These are phyloP conservation scores for Vesta saturnalis DNA, from an alignment of 2,888 invertebrate species.

Conservation along the genomic window DNA sequence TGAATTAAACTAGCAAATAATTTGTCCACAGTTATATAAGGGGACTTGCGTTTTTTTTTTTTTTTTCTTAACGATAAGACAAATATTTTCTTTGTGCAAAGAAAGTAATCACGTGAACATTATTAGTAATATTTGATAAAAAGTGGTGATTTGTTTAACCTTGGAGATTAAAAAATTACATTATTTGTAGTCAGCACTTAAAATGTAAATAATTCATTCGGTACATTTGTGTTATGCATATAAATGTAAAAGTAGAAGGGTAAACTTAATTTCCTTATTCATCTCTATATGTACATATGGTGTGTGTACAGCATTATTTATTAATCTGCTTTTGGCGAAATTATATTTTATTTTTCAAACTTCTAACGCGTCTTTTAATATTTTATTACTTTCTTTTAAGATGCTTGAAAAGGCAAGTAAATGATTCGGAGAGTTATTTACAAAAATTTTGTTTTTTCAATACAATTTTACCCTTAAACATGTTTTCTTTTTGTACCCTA, in stretches of 20 bases:
- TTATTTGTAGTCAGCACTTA: constrained; percentile 10
- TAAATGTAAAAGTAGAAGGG: constrained; percentile 13
- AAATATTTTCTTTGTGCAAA: not conserved
- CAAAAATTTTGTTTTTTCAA: no score
- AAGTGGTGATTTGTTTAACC: constrained; percentile 9
- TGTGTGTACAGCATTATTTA: not conserved
- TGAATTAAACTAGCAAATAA: constrained; percentile 3
- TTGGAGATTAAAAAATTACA: not conserved
- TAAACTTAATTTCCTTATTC: constrained; percentile 11
- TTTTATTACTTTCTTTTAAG: not conserved
- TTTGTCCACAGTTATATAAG: no score
- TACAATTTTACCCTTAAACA: no score
- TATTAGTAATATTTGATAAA: constrained; percentile 14
- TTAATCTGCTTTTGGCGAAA: not conserved
- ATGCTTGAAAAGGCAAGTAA: not conserved
- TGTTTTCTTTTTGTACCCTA: no score
- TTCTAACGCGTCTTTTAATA: not conserved
- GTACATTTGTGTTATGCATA: constrained; percentile 9
- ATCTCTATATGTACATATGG: not conserved
- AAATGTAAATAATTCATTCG: constrained; percentile 11
- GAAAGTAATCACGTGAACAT: not conserved
- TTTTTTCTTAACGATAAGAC: not conserved
- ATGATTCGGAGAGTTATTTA: no score
- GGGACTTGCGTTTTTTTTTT: no score
- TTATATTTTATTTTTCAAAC: not conserved